Evolutionary conservation across 2,888 invertebrate species (phyloP).

Genomic region (Corbicula japonica): DNA sequence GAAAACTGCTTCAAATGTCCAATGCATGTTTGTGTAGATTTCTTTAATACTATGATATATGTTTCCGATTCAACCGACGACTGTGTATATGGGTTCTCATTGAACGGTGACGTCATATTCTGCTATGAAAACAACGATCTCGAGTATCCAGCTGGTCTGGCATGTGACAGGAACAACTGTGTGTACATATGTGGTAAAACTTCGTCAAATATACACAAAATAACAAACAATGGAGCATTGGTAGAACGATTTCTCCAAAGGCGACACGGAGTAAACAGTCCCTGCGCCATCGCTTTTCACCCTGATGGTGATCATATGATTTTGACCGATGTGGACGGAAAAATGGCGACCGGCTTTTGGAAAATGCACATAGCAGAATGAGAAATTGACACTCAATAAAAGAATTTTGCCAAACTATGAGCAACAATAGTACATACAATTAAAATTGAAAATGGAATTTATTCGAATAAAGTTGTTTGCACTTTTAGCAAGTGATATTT

Average conservation of each 20-base stretch:
- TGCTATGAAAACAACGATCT: constrained; percentile 47
- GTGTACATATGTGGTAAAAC: constrained; percentile 53
- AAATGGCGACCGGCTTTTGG: constrained; percentile 48
- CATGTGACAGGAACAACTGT: constrained; percentile 59
- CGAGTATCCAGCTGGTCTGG: constrained; percentile 59
- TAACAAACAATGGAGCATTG: constrained; percentile 45
- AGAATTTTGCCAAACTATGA: too few relatives aligned
- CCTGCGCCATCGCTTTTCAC: constrained; percentile 57
- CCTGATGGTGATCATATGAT: constrained; percentile 50
- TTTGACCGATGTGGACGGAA: constrained; percentile 48
- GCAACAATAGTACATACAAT: too few relatives aligned
- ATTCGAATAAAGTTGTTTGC: too few relatives aligned
- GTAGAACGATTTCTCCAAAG: constrained; percentile 24
- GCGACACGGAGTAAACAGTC: constrained; percentile 30
- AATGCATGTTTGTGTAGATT: constrained; percentile 54
- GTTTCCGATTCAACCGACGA: constrained; percentile 57
- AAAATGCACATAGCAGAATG: too few relatives aligned
- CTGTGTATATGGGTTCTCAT: constrained; percentile 45
- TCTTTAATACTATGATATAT: constrained; percentile 54
- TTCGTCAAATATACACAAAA: constrained; percentile 53
- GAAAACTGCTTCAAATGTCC: constrained; percentile 60
- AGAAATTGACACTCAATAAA: too few relatives aligned
- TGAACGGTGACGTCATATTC: constrained; percentile 48
- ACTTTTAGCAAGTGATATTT: too few relatives aligned
- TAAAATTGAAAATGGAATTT: too few relatives aligned